Percentiles rank a stretch among this genome's conserved stretches.
Conservation (phyloP, 2,113 vertebrate genomes). For the Copsychus sechellarum region DNA sequence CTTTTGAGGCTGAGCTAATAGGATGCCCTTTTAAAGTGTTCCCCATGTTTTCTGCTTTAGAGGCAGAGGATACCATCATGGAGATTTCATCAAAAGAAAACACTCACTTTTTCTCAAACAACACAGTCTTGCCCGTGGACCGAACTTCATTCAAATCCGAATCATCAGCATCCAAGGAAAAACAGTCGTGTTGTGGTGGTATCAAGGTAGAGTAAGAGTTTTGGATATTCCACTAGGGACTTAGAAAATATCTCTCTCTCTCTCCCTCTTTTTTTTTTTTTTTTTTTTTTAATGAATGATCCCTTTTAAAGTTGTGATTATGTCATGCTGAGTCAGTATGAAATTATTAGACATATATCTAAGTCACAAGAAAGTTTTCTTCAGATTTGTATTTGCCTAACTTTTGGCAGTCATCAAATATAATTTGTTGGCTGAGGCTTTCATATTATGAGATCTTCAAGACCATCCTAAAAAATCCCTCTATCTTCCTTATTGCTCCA, state of each 20-base stretch:
- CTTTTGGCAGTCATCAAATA: neutral
- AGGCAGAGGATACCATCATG: conserved; percentile 63
- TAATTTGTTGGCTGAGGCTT: neutral
- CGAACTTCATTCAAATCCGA: conserved; percentile 61
- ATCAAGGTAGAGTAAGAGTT: conserved; percentile 72
- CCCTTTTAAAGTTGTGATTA: neutral
- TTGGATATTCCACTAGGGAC: neutral
- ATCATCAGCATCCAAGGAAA: conserved; percentile 54
- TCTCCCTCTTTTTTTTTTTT: too few species aligned
- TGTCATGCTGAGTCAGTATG: neutral
- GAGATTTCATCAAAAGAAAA: conserved; percentile 74
- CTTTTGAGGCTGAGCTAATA: conserved; percentile 43
- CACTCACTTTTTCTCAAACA: conserved; percentile 64
- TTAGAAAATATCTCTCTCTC: neutral
- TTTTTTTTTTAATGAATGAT: neutral
- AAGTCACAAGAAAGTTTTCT: neutral
- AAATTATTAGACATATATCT: neutral
- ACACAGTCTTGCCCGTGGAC: neutral
- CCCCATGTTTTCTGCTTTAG: conserved; percentile 36
- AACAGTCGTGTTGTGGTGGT: conserved; percentile 51
- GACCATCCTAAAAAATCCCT: neutral
- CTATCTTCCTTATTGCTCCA: neutral
- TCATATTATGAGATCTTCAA: neutral
- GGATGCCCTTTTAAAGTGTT: conserved; percentile 38
- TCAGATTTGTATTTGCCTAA: neutral